These are phyloP conservation scores for Caenorhabditis uteleia DNA, from an alignment of 2,888 invertebrate species.

Conservation along the genomic window DNA sequence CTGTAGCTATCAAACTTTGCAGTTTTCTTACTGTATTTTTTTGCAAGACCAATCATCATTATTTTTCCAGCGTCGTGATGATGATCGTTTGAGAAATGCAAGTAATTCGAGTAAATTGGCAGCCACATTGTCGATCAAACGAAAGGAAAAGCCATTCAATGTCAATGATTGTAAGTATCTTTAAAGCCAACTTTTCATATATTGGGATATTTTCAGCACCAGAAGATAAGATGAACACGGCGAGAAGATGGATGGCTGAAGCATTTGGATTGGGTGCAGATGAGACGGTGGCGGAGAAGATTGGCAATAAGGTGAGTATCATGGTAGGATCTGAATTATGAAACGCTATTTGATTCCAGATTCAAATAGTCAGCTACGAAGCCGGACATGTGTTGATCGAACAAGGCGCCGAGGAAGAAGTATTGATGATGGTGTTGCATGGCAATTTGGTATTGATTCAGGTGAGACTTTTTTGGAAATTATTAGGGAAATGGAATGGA, in stretches of 20 bases:
- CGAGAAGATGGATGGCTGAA: slow-evolving; percentile 61
- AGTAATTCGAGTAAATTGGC: slow-evolving; percentile 1
- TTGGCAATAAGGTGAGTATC: slow-evolving; percentile 43
- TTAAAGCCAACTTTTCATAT: background rate
- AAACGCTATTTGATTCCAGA: slow-evolving; percentile 7
- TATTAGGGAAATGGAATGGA: too few relatives aligned
- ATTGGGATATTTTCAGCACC: slow-evolving; percentile 17
- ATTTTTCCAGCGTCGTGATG: slow-evolving; percentile 25
- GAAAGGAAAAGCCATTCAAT: slow-evolving; percentile 38
- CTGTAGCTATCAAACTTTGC: slow-evolving; percentile 2
- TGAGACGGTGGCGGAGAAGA: slow-evolving; percentile 74
- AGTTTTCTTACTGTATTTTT: background rate
- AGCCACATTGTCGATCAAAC: slow-evolving; percentile 10
- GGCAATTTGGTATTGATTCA: slow-evolving; percentile 56
- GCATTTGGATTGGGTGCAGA: slow-evolving; percentile 70
- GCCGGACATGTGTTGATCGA: slow-evolving; percentile 60
- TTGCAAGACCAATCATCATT: background rate
- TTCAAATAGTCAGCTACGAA: slow-evolving; percentile 33
- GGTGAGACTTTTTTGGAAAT: slow-evolving; percentile 25
- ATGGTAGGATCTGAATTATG: background rate
- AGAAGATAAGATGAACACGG: slow-evolving; percentile 41
- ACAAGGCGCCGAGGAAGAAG: slow-evolving; percentile 62
- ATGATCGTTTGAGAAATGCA: slow-evolving; percentile 22
- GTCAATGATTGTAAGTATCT: slow-evolving; percentile 26
- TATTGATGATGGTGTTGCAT: slow-evolving; percentile 53